A percentile compares a stretch with the other conserved stretches of the same genome.
These are phyloP conservation scores for Neodontobutis hainanensis DNA, from an alignment of 2,113 vertebrate species.

Conservation along the genomic window DNA sequence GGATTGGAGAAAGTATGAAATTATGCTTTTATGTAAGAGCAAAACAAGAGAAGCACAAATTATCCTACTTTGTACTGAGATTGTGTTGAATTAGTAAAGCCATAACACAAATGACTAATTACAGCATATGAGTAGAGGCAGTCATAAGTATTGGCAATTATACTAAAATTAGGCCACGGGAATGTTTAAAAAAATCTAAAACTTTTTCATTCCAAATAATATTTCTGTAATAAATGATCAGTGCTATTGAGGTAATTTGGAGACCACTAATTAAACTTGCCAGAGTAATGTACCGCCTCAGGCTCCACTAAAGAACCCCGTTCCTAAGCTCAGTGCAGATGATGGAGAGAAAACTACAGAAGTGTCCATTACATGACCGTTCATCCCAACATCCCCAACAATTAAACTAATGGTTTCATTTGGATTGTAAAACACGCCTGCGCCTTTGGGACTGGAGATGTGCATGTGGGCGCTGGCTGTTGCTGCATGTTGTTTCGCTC, in stretches of 20 bases:
- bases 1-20: neutral
- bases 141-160: slow-evolving; percentile 4
- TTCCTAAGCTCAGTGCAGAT: neutral
- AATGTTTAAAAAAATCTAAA: neutral
- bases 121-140: neutral
- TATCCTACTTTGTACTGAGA: neutral
- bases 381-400: slow-evolving; percentile 17
- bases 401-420: slow-evolving; percentile 28
- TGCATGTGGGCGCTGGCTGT: slow-evolving; percentile 10
- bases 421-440: slow-evolving; percentile 18
- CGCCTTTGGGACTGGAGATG: slow-evolving; percentile 14
- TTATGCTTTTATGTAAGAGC: neutral
- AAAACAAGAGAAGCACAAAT: neutral
- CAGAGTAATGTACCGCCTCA: neutral
- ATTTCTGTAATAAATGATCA: neutral
- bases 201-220: neutral
- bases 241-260: too few relatives aligned
- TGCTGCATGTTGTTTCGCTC: slow-evolving; percentile 28
- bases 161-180: neutral
- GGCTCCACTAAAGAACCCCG: neutral
- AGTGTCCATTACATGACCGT: slow-evolving; percentile 17
- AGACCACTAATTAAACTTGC: neutral
- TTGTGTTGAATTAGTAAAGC: neutral
- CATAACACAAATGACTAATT: slow-evolving; percentile 1
- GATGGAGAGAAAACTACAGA: neutral